Conservation (phyloP, 2,797 vertebrate species). For the Microchirus variegatus region DNA sequence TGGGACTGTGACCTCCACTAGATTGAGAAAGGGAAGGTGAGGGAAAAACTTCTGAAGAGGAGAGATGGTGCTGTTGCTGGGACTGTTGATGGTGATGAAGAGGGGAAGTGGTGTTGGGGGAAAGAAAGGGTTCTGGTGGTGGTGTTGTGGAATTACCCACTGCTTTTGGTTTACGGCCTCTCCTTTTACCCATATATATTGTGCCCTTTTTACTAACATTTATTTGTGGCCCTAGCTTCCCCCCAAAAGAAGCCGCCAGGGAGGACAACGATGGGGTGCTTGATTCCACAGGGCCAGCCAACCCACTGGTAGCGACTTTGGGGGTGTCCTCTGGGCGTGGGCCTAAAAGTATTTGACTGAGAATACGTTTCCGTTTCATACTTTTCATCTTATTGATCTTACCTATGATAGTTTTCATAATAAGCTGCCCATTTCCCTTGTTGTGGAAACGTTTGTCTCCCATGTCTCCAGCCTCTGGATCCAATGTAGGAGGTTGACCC, state of each 20-base stretch:
- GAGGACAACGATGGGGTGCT: conserved; percentile 86
- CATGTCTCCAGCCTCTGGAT: conserved; percentile 82
- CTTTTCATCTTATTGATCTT: conserved; percentile 99
- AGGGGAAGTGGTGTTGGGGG: conserved; percentile 78
- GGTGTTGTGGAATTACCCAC: conserved; percentile 43
- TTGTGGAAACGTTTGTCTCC: conserved; percentile 85
- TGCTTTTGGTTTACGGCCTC: conserved; percentile 95
- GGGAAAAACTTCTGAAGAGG: conserved; percentile 87
- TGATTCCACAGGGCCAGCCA: conserved; percentile 61
- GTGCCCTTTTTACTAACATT: conserved; percentile 99
- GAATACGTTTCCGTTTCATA: conserved; percentile 92
- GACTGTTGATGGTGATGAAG: conserved; percentile 85
- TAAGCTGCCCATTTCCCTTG: conserved; percentile 93
- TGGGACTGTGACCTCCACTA: conserved; percentile 91
- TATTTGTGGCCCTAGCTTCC: conserved; percentile 95
- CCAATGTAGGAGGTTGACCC: conserved; percentile 91
- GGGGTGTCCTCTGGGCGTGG: conserved; percentile 75
- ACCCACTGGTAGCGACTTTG: conserved; percentile 54
- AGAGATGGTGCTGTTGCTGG: conserved; percentile 79
- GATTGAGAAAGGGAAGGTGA: conserved; percentile 90
- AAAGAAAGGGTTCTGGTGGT: conserved; percentile 76
- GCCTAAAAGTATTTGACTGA: conserved; percentile 92
- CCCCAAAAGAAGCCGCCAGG: conserved; percentile 93
- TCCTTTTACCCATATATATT: conserved; percentile 98
- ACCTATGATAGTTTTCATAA: conserved; percentile 97